These are phyloP conservation scores for Sphenodon punctatus DNA, from an alignment of 2,797 vertebrate genomes.

Conservation along the genomic window DNA sequence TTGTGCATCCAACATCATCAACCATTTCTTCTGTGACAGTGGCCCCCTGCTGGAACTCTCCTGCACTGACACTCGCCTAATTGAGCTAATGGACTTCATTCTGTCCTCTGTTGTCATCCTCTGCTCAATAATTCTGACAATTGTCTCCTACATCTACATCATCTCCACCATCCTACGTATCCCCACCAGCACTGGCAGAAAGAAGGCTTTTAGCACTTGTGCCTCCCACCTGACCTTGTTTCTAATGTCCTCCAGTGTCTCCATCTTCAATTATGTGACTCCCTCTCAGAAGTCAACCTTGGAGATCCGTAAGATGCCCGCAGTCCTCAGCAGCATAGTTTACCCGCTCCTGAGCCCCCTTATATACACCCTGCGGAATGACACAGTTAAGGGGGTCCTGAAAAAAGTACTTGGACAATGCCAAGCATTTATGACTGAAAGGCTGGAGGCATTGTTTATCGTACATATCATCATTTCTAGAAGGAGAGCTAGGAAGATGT, in stretches of 20 bases:
- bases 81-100: slow-evolving; percentile 1
- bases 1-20: slow-evolving; percentile 30
- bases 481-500: no score
- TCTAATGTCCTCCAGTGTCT: neutral
- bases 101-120: neutral
- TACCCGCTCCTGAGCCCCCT: slow-evolving; percentile 44
- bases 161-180: slow-evolving; percentile 17
- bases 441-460: no score
- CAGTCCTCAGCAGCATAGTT: slow-evolving; percentile 47
- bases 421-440: no score
- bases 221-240: neutral
- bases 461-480: no score
- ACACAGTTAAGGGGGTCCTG: slow-evolving; percentile 45
- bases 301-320: slow-evolving; percentile 28
- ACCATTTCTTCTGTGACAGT: slow-evolving; percentile 44
- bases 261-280: slow-evolving; percentile 42
- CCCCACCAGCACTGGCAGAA: neutral
- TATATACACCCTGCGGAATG: slow-evolving; percentile 54
- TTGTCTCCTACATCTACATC: slow-evolving; percentile 34
- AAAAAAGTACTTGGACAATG: neutral
- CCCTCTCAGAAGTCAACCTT: slow-evolving; percentile 13
- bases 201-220: neutral
- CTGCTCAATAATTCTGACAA: neutral
- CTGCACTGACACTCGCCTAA: slow-evolving; percentile 10
- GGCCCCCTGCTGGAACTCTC: slow-evolving; percentile 27